Evolutionary conservation across 2,888 invertebrate genomes (phyloP).

Genomic region (Tricholauxania praeusta): DNA sequence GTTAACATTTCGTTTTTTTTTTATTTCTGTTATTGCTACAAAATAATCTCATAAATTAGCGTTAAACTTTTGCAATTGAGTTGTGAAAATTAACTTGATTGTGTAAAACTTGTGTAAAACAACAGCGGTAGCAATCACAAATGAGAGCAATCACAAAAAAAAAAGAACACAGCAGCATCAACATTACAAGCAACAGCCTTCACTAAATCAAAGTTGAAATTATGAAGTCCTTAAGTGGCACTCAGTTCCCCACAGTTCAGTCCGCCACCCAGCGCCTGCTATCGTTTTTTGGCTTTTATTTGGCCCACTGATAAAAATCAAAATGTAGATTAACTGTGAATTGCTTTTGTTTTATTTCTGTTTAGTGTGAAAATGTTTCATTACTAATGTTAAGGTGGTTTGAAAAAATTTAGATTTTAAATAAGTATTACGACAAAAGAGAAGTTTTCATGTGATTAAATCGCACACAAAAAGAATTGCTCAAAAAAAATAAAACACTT

Average conservation of each 20-base stretch:
- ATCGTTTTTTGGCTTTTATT: not conserved
- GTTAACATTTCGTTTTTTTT: not conserved
- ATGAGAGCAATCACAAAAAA: not conserved
- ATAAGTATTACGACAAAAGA: no score
- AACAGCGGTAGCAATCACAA: not conserved
- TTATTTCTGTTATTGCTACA: conserved; percentile 5
- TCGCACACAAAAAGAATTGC: no score
- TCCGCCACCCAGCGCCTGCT: not conserved
- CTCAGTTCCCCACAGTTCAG: not conserved
- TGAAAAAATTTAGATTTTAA: no score
- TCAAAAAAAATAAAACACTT: no score
- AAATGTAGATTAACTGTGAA: conserved; percentile 43
- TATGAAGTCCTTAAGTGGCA: conserved; percentile 32
- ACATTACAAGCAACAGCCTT: not conserved
- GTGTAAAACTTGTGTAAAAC: conserved; percentile 32
- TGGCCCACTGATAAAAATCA: conserved; percentile 30
- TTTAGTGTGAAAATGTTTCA: not conserved
- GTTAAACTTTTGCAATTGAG: conserved; percentile 43
- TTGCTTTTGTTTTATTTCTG: conserved; percentile 38
- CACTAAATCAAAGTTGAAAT: conserved; percentile 39
- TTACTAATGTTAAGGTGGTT: not conserved
- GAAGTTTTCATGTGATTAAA: no score
- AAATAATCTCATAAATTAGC: conserved; percentile 30
- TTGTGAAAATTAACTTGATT: conserved; percentile 43
- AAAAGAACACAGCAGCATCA: not conserved